phyloP scores from a whole-genome alignment of 2,888 invertebrate genomes.

The Hemithea aestivaria region DNA sequence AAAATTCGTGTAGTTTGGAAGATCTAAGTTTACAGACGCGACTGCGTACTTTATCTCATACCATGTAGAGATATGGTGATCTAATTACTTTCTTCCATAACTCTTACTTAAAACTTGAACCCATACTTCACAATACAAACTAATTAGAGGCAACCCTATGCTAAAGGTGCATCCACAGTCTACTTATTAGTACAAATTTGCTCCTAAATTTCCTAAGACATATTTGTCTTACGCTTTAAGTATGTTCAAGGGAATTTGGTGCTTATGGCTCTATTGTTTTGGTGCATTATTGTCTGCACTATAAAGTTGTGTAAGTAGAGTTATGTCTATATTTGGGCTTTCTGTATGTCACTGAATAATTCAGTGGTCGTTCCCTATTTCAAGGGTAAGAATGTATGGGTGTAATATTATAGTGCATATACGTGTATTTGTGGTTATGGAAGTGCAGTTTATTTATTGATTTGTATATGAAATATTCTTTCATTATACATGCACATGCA shows the following conservation, averaged over 20 bases:
- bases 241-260: slow-evolving; percentile 62
- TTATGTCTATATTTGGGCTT: slow-evolving; percentile 74
- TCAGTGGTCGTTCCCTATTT: slow-evolving; percentile 74
- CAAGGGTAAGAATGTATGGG: slow-evolving; percentile 75
- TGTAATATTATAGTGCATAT: slow-evolving; percentile 47
- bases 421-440: slow-evolving; percentile 31
- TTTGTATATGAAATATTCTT: too few relatives aligned
- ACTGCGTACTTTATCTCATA: too few relatives aligned
- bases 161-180: slow-evolving; percentile 69
- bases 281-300: slow-evolving; percentile 50
- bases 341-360: slow-evolving; percentile 77
- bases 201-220: slow-evolving; percentile 66
- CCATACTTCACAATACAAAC: slow-evolving; percentile 45
- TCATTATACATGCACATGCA: too few relatives aligned
- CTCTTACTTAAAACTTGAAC: slow-evolving; percentile 35
- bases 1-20: too few relatives aligned
- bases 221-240: slow-evolving; percentile 66
- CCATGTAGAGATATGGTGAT: too few relatives aligned
- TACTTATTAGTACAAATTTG: slow-evolving; percentile 71
- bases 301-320: slow-evolving; percentile 50
- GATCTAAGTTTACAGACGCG: too few relatives aligned
- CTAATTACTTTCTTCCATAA: slow-evolving; percentile 23
- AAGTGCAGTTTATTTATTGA: slow-evolving; percentile 13
- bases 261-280: slow-evolving; percentile 49
- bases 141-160: slow-evolving; percentile 60